These are phyloP conservation scores for Haliclystus octoradiatus DNA, from an alignment of 30 jellyfish, hydroid and myxozoan species.

Conservation along the genomic window DNA sequence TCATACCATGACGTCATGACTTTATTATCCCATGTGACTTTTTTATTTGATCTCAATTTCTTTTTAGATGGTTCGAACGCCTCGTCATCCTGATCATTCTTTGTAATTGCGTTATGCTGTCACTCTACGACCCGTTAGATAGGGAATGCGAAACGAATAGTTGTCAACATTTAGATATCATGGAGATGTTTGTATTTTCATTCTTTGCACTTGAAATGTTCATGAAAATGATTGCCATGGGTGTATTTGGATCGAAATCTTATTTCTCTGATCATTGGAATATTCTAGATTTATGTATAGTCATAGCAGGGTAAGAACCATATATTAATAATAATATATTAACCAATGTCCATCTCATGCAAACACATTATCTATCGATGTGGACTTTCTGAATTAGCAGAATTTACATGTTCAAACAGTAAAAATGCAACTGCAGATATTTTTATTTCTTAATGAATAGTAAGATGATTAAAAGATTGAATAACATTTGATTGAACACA, in stretches of 20 bases:
- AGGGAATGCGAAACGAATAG: constrained; percentile 25
- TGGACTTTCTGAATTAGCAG: too few relatives aligned
- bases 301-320: constrained; percentile 77
- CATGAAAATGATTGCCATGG: constrained; percentile 82
- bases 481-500: too few relatives aligned
- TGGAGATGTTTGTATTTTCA: constrained; percentile 58
- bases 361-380: too few relatives aligned
- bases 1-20: too few relatives aligned
- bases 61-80: constrained; percentile 83
- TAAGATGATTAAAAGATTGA: too few relatives aligned
- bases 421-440: too few relatives aligned
- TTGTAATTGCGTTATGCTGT: constrained; percentile 73
- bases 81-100: constrained; percentile 57
- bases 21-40: background rate
- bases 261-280: constrained; percentile 85
- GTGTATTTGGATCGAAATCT: constrained; percentile 45
- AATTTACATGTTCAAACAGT: too few relatives aligned
- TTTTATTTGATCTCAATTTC: background rate
- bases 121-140: constrained; percentile 73
- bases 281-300: constrained; percentile 66
- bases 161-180: constrained; percentile 43
- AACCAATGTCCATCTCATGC: too few relatives aligned
- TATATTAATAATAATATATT: too few relatives aligned
- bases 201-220: constrained; percentile 78
- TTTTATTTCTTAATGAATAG: too few relatives aligned